Percentiles rank a stretch among this genome's conserved stretches.
These are phyloP conservation scores for Macrosoma leucophasiata DNA, from an alignment of 2,888 invertebrate species.

Conservation along the genomic window DNA sequence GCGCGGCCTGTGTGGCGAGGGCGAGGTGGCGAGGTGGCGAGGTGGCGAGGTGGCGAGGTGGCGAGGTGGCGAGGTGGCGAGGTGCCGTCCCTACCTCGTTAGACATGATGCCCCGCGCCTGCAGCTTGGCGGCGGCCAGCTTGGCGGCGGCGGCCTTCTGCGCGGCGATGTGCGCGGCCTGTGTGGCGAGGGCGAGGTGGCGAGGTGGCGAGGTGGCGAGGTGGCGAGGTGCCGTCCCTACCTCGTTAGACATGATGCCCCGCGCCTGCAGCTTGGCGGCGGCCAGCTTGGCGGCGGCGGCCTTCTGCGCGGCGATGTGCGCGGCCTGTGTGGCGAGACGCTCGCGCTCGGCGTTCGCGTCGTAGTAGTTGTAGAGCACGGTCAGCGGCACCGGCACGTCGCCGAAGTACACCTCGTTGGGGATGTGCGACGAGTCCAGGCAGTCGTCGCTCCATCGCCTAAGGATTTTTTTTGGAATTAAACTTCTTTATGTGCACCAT, in stretches of 20 bases:
- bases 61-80: neutral
- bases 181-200: too few relatives aligned
- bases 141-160: slow-evolving; percentile 46
- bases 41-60: too few relatives aligned
- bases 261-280: slow-evolving; percentile 49
- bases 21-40: neutral
- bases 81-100: slow-evolving; percentile 32
- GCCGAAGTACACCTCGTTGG: slow-evolving; percentile 73
- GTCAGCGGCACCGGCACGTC: slow-evolving; percentile 66
- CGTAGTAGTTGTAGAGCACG: slow-evolving; percentile 69
- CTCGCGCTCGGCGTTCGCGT: slow-evolving; percentile 68
- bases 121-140: slow-evolving; percentile 50
- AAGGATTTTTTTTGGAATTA: too few relatives aligned
- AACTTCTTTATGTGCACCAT: too few relatives aligned
- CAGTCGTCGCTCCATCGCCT: slow-evolving; percentile 75
- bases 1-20: slow-evolving; percentile 62
- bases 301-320: slow-evolving; percentile 66
- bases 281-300: slow-evolving; percentile 58
- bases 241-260: slow-evolving; percentile 38
- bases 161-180: neutral
- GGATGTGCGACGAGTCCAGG: slow-evolving; percentile 69
- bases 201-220: too few relatives aligned
- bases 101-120: slow-evolving; percentile 37
- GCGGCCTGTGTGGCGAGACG: slow-evolving; percentile 59
- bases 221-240: slow-evolving; percentile 12